Percentiles rank a stretch among this genome's conserved stretches.
Evolutionary conservation across 2,113 vertebrate genomes (phyloP).

Genomic region (Damaliscus lunatus): DNA sequence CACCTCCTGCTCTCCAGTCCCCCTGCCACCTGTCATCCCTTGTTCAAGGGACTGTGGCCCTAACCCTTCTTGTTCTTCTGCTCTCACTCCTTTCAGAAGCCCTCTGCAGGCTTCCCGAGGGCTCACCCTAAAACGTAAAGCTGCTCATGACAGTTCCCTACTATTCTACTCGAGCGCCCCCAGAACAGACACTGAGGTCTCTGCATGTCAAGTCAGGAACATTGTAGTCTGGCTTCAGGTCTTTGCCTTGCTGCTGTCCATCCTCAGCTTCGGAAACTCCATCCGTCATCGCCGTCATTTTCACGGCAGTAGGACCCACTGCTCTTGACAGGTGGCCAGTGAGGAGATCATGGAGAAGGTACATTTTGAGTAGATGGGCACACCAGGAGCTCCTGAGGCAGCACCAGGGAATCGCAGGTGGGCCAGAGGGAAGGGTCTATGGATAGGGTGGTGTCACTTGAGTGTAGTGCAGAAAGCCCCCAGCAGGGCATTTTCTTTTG

Average conservation of each 20-base stretch:
- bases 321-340: not conserved
- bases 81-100: not conserved
- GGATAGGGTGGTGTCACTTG: fast-evolving
- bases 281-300: not conserved
- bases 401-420: fast-evolving
- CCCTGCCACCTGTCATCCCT: not conserved
- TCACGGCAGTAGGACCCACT: not conserved
- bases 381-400: not conserved
- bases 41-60: not conserved
- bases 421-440: not conserved
- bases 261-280: not conserved
- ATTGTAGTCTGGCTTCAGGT: not conserved
- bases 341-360: not conserved
- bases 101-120: not conserved
- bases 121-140: not conserved
- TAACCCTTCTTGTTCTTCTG: not conserved
- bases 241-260: not conserved
- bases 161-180: fast-evolving
- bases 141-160: not conserved
- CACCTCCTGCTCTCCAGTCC: not conserved
- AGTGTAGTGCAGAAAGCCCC: not conserved
- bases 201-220: not conserved
- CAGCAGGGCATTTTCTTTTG: not conserved
- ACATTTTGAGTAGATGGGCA: not conserved
- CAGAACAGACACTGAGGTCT: not conserved